Evolutionary conservation across 64 coral and sea anemone species (phyloP), one percentile per base, ranked within the genome.

Genomic region (Cladopsammia gracilis): DNA sequence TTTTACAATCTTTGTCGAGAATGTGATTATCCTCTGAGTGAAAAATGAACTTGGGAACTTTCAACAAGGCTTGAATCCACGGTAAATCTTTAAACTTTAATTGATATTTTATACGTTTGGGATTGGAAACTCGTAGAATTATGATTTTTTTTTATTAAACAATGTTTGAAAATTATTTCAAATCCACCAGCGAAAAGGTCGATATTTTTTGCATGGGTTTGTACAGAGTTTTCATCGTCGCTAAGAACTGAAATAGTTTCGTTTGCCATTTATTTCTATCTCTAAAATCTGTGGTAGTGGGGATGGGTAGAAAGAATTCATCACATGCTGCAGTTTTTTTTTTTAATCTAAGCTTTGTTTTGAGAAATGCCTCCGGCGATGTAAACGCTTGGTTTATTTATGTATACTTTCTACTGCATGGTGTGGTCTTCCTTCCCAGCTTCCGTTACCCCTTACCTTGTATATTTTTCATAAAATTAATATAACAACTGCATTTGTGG

Each of bases 11-110:
- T 25, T 49, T n/a, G 34, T 24, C 14, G 48, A 48, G 44, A 84
- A 50, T 49, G 10, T 10, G 43, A 13, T 64, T 61, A 64, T 64
- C 18, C 58, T 1, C 20, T 12, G 9, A 20, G 10, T 67, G 15
- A 14, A 79, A 60, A 84, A 43, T 47, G 68, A 66, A 51, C 18
- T 44, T 9, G n/a, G 9, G 5, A 51, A 79, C 5, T n/a, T 50
- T 50, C 7, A 67, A 12, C 43, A 46, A 13, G 10, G 12, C 25
- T 18, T 48, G 43, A 67, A 50, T 68, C 67, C 7, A 84, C 62
- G 80, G 62, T 84, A 67, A 84, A 67, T 68, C 18, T 84, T 84
- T 84, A 84, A 84, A 84, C 62, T 84, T 84, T 84, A 67, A 84
- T 84, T n/a, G 7, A 13, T 22, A 49, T 82, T 68, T 75, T 34